A percentile compares a stretch with the other conserved stretches of the same genome.
Conservation (phyloP, 2,888 invertebrate genomes). For the Papilio protenor region DNA sequence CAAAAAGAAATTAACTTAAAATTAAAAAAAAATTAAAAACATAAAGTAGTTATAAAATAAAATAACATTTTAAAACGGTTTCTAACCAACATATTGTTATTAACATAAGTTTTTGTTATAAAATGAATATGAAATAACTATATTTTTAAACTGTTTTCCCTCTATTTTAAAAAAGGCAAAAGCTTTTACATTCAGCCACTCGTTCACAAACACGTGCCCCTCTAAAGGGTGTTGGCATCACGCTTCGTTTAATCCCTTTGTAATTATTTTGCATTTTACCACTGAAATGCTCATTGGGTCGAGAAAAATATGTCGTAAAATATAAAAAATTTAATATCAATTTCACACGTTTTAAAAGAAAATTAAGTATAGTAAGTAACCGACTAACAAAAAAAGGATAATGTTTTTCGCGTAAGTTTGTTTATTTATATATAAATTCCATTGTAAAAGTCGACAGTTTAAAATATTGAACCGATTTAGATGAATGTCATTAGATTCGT, state of each 20-base stretch:
- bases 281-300: conserved; percentile 5
- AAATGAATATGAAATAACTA: background rate
- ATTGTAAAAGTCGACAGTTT: too few species aligned
- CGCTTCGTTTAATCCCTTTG: background rate
- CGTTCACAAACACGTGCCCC: conserved; percentile 6
- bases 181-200: conserved; percentile 16
- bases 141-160: background rate
- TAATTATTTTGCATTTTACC: background rate
- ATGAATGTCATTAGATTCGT: too few species aligned
- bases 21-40: too few species aligned
- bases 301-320: background rate
- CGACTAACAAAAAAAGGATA: too few species aligned
- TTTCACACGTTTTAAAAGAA: background rate
- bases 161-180: background rate
- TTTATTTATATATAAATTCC: too few species aligned
- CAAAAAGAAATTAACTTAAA: background rate
- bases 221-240: background rate
- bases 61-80: too few species aligned
- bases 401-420: too few species aligned
- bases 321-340: background rate
- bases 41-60: too few species aligned
- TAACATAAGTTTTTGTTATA: too few species aligned
- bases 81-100: too few species aligned
- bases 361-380: too few species aligned
- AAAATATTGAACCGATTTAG: too few species aligned